A percentile compares a stretch with the other conserved stretches of the same genome.
Conservation (phyloP, 2,888 invertebrate genomes). For the Andrena haemorrhoa region DNA sequence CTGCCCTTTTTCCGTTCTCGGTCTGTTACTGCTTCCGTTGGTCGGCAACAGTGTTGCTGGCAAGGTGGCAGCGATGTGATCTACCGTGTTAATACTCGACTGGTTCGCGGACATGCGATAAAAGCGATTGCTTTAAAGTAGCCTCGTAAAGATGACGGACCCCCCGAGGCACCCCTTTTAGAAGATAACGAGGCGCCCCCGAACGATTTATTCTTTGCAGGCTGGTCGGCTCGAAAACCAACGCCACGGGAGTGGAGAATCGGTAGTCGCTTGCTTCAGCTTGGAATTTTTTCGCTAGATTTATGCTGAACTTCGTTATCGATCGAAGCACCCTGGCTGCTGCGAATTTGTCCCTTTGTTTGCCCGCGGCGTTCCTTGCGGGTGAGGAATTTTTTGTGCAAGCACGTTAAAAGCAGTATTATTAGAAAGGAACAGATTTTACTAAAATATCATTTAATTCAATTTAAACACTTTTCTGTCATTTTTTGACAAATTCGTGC, state of each 20-base stretch:
- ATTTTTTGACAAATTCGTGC: no score
- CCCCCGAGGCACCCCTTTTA: conserved; percentile 31
- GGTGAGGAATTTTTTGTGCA: no score
- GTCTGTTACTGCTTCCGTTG: conserved; percentile 11
- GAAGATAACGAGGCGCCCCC: conserved; percentile 62
- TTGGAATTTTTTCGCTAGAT: background rate
- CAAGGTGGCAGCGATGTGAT: conserved; percentile 15
- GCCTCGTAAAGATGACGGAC: conserved; percentile 53
- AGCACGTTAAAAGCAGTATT: no score
- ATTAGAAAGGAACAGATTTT: no score
- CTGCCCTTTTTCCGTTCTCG: background rate
- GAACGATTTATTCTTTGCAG: conserved; percentile 60
- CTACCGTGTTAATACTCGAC: conserved; percentile 56
- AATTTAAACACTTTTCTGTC: no score
- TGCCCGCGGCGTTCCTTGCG: no score
- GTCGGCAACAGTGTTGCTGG: background rate
- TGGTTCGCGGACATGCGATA: conserved; percentile 63
- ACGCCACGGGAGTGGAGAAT: background rate
- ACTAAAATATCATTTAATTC: no score
- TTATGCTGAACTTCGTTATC: background rate
- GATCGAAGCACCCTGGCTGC: background rate
- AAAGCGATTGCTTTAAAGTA: conserved; percentile 67
- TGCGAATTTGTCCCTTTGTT: background rate
- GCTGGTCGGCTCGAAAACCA: conserved; percentile 10
- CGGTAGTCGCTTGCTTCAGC: background rate